These are phyloP conservation scores for Enchytraeus crypticus DNA, from an alignment of 2,888 invertebrate genomes.

Conservation along the genomic window DNA sequence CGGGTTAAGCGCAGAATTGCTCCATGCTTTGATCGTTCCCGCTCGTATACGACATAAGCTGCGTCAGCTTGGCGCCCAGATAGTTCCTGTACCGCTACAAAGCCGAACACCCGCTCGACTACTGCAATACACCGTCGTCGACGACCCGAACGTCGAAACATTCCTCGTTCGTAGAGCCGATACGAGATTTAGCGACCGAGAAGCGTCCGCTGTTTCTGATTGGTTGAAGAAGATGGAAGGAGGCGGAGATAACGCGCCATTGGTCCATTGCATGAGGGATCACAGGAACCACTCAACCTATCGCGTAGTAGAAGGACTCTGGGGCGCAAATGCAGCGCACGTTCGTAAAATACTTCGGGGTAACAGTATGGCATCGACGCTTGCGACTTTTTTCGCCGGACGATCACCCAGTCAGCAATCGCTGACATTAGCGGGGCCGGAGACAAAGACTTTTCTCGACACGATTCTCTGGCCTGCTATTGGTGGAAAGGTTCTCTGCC, in stretches of 20 bases:
- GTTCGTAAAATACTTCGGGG: constrained; percentile 2
- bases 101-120: background rate
- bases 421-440: too few relatives aligned
- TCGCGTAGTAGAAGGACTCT: background rate
- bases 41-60: constrained; percentile 8
- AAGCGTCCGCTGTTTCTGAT: constrained; percentile 6
- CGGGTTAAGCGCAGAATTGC: too few relatives aligned
- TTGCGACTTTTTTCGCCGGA: too few relatives aligned
- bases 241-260: background rate
- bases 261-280: constrained; percentile 20
- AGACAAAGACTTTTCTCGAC: too few relatives aligned
- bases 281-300: constrained; percentile 1
- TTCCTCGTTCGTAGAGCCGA: constrained; percentile 11
- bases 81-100: constrained; percentile 9
- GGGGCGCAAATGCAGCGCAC: constrained; percentile 1
- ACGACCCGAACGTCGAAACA: constrained; percentile 10
- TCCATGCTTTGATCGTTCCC: constrained; percentile 6
- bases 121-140: constrained; percentile 4
- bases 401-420: too few relatives aligned
- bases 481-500: too few relatives aligned
- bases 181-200: constrained; percentile 9
- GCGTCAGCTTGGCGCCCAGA: constrained; percentile 8
- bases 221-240: background rate
- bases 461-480: too few relatives aligned
- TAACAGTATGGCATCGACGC: too few relatives aligned